Percentiles rank a stretch among this genome's conserved stretches.
These are phyloP conservation scores for Nycticebus coucang DNA, from an alignment of 2,113 vertebrate genomes.

Conservation along the genomic window DNA sequence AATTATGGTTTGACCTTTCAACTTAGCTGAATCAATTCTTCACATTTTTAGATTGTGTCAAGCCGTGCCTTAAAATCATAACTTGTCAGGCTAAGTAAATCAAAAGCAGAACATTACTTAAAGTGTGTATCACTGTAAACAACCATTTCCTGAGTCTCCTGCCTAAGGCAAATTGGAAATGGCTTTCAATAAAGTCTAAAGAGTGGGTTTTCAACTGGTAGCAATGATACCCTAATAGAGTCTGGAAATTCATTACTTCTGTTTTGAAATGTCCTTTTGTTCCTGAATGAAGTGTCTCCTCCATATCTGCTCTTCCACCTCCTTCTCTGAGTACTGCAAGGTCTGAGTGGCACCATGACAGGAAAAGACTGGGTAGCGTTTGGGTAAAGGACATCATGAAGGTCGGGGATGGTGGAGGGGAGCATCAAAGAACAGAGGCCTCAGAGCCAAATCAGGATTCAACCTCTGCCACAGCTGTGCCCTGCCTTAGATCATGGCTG, in stretches of 20 bases:
- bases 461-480: not conserved
- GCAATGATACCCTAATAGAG: not conserved
- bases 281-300: not conserved
- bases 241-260: slow-evolving; percentile 37
- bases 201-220: not conserved
- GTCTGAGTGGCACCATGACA: not conserved
- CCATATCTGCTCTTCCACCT: not conserved
- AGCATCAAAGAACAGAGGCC: not conserved
- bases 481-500: not conserved
- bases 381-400: not conserved
- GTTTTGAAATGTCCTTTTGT: slow-evolving; percentile 9
- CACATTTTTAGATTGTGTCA: slow-evolving; percentile 12
- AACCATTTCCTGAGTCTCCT: not conserved
- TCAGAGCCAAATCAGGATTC: not conserved
- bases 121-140: not conserved
- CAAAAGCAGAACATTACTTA: slow-evolving; percentile 15
- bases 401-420: too few species aligned
- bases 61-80: slow-evolving; percentile 19
- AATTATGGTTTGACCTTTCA: slow-evolving; percentile 40
- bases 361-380: not conserved
- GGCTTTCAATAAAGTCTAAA: not conserved
- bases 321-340: not conserved
- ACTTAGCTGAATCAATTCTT: slow-evolving; percentile 11
- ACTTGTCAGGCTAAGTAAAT: not conserved
- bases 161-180: slow-evolving; percentile 16